Evolutionary conservation across 2,797 vertebrate species (phyloP).

Genomic region (Typhlichthys eigenmanni): DNA sequence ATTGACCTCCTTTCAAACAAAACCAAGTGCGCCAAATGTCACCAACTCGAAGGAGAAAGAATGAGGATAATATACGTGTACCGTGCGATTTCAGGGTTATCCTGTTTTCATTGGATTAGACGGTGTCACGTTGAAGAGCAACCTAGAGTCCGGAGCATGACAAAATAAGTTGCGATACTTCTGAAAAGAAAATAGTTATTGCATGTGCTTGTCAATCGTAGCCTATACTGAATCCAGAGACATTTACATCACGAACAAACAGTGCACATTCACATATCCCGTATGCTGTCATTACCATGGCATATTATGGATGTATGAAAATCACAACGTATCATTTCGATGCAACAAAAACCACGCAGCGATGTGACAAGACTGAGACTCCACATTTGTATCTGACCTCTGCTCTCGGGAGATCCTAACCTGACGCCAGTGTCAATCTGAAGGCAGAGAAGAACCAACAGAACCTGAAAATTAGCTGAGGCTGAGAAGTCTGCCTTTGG

Average conservation of each 20-base stretch:
- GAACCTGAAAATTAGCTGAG: slow-evolving; percentile 10
- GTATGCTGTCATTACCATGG: too few relatives aligned
- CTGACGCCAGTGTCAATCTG: not conserved
- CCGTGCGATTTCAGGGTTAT: slow-evolving; percentile 63
- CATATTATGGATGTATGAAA: too few relatives aligned
- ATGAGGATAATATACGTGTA: slow-evolving; percentile 65
- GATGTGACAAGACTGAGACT: not conserved
- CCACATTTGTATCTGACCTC: not conserved
- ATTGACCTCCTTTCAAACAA: slow-evolving; percentile 75
- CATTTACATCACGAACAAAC: too few relatives aligned
- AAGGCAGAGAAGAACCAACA: not conserved
- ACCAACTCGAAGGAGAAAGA: slow-evolving; percentile 65
- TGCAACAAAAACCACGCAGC: not conserved
- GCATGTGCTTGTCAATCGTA: too few relatives aligned
- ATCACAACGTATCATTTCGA: too few relatives aligned
- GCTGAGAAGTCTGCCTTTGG: slow-evolving; percentile 13
- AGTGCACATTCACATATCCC: too few relatives aligned
- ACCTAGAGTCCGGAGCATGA: slow-evolving; percentile 56
- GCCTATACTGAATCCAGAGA: too few relatives aligned
- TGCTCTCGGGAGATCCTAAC: not conserved
- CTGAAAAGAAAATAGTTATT: too few relatives aligned
- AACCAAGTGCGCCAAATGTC: slow-evolving; percentile 72
- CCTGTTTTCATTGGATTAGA: slow-evolving; percentile 83
- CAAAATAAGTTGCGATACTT: slow-evolving; percentile 25
- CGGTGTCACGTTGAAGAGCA: slow-evolving; percentile 67